Evolutionary conservation across 2,888 invertebrate species (phyloP), one percentile per base, ranked within the genome.

Genomic region (Rhagophthalmus giganteus): DNA sequence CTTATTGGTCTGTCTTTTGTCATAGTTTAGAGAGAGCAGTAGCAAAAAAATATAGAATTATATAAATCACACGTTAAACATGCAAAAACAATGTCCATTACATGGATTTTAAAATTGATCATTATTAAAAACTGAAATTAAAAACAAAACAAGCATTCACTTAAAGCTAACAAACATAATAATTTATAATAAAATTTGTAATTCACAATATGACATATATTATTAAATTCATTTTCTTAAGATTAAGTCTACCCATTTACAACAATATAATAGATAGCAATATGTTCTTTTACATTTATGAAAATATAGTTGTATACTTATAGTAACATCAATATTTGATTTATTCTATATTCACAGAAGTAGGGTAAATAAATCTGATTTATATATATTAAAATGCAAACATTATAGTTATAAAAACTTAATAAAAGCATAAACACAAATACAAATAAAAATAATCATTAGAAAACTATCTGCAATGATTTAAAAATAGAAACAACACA

Each of bases 221-320:
- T 33, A 28, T 27, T 44, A 20, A 28, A n/a, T n/a, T n/a, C n/a
- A 7, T 42, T 42, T 20, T 25, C 16, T 31, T 48, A 35, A 25
- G 10, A 15, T 28, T 46, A 24, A 25, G 10, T 32, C 26, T 26
- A 37, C 31, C 38, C 24, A 32, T 46, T 46, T 46, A 49, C 31
- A 41, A 42, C 35, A 42, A 35, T 42, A 41, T 42, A 49, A 24
- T 47, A 39, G 10, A 9, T 48, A 33, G 20, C 20, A 48, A 34
- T 41, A 25, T 30, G 24, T 33, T 40, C 32, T 47, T 53, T 46
- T 41, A 53, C 41, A 41, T 53, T 41, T 53, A 55, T 12, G 55
- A 51, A 51, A 57, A 54, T 54, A 57, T 45, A 44, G 45, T 40
- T 30, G 39, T 39, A 13, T 39, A 30, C 33, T 40, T 40, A 46